These are phyloP conservation scores for Latrodectus geometricus DNA, from an alignment of 1,140 invertebrate genomes.

Conservation along the genomic window DNA sequence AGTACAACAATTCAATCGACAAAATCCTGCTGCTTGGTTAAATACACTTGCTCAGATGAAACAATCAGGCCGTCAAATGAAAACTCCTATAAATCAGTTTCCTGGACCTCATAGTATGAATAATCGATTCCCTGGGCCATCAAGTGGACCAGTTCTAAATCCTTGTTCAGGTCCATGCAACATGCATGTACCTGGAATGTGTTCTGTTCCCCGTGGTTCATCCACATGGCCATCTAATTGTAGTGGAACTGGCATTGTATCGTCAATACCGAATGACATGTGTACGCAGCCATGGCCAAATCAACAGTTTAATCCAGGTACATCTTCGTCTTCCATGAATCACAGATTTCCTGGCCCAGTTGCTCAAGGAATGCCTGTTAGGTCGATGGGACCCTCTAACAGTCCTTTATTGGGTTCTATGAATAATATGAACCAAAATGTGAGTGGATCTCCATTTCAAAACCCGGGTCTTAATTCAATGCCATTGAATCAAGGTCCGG, in stretches of 20 bases:
- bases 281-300: constrained; percentile 25
- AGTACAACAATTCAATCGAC: constrained; percentile 85
- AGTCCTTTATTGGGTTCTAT: constrained; percentile 46
- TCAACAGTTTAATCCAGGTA: constrained; percentile 38
- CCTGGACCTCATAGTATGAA: constrained; percentile 61
- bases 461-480: constrained; percentile 30
- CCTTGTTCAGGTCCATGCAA: constrained; percentile 51
- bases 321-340: constrained; percentile 44
- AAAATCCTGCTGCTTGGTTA: constrained; percentile 83
- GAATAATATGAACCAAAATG: constrained; percentile 47
- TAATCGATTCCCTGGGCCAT: constrained; percentile 34
- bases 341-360: constrained; percentile 31
- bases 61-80: constrained; percentile 71
- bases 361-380: constrained; percentile 22
- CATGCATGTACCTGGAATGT: constrained; percentile 60
- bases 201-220: constrained; percentile 61
- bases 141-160: constrained; percentile 22
- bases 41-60: constrained; percentile 83
- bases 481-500: constrained; percentile 50
- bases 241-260: constrained; percentile 60
- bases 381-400: constrained; percentile 30
- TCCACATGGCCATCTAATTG: constrained; percentile 44
- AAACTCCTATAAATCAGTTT: constrained; percentile 66
- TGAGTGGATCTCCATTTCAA: constrained; percentile 32
- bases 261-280: constrained; percentile 47